Percentiles rank a stretch among this genome's conserved stretches.
Evolutionary conservation across 2,797 vertebrate genomes (phyloP).

Genomic region (Chloroceryle inda): DNA sequence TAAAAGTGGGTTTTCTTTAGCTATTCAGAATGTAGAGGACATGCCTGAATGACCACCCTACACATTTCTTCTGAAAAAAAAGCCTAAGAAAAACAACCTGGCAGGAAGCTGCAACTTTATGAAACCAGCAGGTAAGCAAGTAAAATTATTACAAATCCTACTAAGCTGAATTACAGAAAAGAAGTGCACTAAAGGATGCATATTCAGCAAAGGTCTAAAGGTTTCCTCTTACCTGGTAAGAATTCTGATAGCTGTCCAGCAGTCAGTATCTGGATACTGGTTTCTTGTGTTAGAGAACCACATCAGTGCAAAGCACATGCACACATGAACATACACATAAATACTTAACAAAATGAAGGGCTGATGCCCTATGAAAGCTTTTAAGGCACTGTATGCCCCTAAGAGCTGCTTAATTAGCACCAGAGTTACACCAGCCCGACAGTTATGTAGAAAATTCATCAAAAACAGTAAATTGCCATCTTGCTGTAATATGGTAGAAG

Average conservation of each 20-base stretch:
- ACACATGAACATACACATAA: fast-evolving
- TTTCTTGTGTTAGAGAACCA: not conserved
- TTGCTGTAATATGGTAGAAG: not conserved
- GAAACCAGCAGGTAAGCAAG: not conserved
- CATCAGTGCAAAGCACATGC: not conserved
- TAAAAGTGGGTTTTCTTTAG: not conserved
- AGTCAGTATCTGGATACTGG: fast-evolving
- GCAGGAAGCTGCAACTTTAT: not conserved
- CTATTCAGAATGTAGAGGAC: not conserved
- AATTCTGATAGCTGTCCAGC: not conserved
- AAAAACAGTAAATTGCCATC: not conserved
- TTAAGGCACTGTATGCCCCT: not conserved
- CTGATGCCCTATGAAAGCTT: not conserved
- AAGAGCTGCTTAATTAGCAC: not conserved
- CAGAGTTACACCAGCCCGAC: not conserved
- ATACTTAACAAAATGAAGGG: not conserved
- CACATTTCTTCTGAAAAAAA: not conserved
- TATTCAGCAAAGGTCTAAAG: not conserved
- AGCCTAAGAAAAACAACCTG: not conserved
- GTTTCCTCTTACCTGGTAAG: not conserved
- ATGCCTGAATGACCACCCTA: not conserved
- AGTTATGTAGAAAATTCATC: not conserved
- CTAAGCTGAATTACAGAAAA: not conserved
- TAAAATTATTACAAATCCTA: not conserved
- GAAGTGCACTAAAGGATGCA: not conserved